Conservation (phyloP, 2,113 vertebrate species). For the Eurypyga helias region DNA sequence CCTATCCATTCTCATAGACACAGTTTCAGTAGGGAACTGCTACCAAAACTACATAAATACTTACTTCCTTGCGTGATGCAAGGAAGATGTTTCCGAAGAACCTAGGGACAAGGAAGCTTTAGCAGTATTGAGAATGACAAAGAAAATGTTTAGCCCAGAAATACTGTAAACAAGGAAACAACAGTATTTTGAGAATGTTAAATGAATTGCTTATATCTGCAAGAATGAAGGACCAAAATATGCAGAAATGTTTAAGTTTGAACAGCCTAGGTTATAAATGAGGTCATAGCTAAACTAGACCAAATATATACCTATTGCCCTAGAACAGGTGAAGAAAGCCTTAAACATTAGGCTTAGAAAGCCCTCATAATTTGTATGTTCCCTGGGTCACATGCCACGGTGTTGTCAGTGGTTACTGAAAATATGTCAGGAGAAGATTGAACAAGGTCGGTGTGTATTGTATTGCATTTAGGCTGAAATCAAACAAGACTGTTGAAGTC, state of each 20-base stretch:
- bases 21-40: neutral
- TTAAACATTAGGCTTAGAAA: neutral
- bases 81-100: neutral
- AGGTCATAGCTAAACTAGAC: neutral
- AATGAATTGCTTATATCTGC: neutral
- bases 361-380: neutral
- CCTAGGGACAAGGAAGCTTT: neutral
- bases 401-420: neutral
- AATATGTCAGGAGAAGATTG: neutral
- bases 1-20: fast-evolving
- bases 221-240: neutral
- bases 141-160: neutral
- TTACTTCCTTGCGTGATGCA: no score
- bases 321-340: fast-evolving
- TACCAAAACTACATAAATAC: neutral
- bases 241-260: neutral
- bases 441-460: neutral
- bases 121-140: neutral
- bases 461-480: neutral
- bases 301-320: neutral
- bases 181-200: neutral
- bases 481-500: fast-evolving
- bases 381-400: neutral
- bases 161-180: neutral
- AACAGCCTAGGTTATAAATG: neutral